Evolutionary conservation across 2,888 invertebrate genomes (phyloP).

Genomic region (Oeneis ivallda): DNA sequence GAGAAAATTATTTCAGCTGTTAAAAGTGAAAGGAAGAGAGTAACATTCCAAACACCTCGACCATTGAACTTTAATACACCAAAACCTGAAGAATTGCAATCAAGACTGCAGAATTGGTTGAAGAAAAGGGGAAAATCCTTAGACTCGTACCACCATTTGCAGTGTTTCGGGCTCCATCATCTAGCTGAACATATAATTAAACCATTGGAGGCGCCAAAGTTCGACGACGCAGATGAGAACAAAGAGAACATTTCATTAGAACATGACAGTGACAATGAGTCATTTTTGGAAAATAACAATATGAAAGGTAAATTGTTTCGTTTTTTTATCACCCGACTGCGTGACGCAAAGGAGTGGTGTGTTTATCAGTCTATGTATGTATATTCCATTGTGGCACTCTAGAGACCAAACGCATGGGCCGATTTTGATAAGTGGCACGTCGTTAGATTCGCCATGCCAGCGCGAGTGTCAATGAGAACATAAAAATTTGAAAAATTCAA

Average conservation of each 20-base stretch:
- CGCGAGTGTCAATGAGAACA: too few relatives aligned
- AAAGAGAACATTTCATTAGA: conserved; percentile 77
- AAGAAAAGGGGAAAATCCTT: conserved; percentile 74
- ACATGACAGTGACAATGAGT: conserved; percentile 67
- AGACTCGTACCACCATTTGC: conserved; percentile 75
- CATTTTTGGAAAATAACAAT: conserved; percentile 59
- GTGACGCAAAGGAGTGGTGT: too few relatives aligned
- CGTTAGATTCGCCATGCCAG: too few relatives aligned
- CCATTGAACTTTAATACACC: conserved; percentile 62
- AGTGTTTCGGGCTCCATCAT: conserved; percentile 76
- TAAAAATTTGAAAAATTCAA: too few relatives aligned
- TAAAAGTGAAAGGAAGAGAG: conserved; percentile 70
- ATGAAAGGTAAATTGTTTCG: conserved; percentile 30
- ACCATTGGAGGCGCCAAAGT: conserved; percentile 42
- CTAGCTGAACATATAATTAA: conserved; percentile 43
- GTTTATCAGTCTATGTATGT: too few relatives aligned
- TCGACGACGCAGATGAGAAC: conserved; percentile 67
- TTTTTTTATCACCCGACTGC: too few relatives aligned
- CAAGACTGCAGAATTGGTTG: conserved; percentile 76
- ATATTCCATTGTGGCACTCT: too few relatives aligned
- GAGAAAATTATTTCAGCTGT: conserved; percentile 63
- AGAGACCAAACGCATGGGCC: too few relatives aligned
- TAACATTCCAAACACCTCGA: conserved; percentile 66
- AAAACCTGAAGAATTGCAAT: conserved; percentile 63
- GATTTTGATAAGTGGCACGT: too few relatives aligned